phyloP scores from a whole-genome alignment of 1,140 invertebrate species.

The Capitella teleta region DNA sequence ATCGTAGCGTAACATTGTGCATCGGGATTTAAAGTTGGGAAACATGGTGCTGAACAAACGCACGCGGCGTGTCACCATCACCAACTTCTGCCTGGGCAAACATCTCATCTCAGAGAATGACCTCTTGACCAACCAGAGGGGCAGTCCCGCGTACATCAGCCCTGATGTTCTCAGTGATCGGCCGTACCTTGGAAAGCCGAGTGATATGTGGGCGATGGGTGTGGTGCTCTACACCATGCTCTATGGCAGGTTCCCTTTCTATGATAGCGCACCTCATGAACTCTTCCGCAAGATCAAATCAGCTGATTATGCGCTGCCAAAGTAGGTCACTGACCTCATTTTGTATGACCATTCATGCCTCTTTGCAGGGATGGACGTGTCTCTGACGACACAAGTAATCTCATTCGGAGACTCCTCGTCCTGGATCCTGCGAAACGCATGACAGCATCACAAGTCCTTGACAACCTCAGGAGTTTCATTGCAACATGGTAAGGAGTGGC shows the following conservation, averaged over 20 bases:
- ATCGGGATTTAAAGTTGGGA: constrained; percentile 68
- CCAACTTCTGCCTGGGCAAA: constrained; percentile 73
- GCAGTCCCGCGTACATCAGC: constrained; percentile 73
- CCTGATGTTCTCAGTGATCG: constrained; percentile 67
- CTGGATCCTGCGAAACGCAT: constrained; percentile 49
- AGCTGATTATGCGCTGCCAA: constrained; percentile 55
- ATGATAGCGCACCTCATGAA: constrained; percentile 62
- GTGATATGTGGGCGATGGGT: constrained; percentile 77
- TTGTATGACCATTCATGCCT: neutral
- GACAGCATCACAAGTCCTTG: constrained; percentile 51
- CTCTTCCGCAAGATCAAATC: constrained; percentile 68
- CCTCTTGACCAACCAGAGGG: constrained; percentile 64
- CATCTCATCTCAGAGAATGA: constrained; percentile 64
- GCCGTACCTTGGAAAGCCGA: constrained; percentile 54
- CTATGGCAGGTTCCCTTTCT: constrained; percentile 78
- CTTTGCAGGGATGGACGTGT: constrained; percentile 49
- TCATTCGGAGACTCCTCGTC: constrained; percentile 50
- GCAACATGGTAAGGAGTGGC: constrained; percentile 43
- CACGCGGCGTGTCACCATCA: constrained; percentile 58
- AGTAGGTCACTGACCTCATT: constrained; percentile 39
- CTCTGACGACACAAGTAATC: constrained; percentile 46
- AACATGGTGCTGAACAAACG: constrained; percentile 66
- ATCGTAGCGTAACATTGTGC: constrained; percentile 71
- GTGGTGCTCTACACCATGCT: constrained; percentile 75
- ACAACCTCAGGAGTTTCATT: constrained; percentile 45